Evolutionary conservation across 2,113 vertebrate species (phyloP).

Genomic region (Pelobates fuscus): DNA sequence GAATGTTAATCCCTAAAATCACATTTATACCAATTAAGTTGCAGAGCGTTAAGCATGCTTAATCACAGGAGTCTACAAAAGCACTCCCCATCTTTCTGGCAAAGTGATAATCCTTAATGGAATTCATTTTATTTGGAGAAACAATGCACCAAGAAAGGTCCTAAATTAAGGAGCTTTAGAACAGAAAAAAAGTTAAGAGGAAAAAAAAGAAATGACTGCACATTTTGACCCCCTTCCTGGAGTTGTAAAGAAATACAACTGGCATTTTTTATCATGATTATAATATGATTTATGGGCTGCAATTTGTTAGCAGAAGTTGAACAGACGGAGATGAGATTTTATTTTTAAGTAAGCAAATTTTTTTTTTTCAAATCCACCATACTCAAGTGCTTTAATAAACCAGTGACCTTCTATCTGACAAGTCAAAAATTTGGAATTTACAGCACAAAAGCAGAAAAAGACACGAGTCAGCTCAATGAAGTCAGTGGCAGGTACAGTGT

Average conservation of each 20-base stretch:
- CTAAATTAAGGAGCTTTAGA: conserved; percentile 57
- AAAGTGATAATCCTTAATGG: conserved; percentile 62
- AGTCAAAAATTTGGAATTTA: neutral
- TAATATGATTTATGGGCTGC: conserved; percentile 61
- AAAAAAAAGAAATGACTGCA: conserved; percentile 61
- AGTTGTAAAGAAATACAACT: conserved; percentile 54
- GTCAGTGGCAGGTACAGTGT: neutral
- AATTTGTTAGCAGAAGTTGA: conserved; percentile 56
- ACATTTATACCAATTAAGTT: conserved; percentile 67
- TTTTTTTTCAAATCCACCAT: conserved; percentile 61
- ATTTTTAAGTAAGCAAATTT: conserved; percentile 60
- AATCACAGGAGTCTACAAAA: conserved; percentile 57
- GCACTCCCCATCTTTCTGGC: conserved; percentile 43
- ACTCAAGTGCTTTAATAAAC: conserved; percentile 49
- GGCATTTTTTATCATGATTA: conserved; percentile 63
- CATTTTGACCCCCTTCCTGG: conserved; percentile 53
- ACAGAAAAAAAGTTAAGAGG: too few relatives aligned
- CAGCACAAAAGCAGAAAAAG: neutral
- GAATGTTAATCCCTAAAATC: conserved; percentile 79
- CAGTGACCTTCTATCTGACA: conserved; percentile 34
- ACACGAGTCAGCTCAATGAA: conserved; percentile 5
- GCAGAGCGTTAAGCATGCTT: conserved; percentile 65
- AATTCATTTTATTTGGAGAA: conserved; percentile 64
- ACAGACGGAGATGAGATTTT: conserved; percentile 59
- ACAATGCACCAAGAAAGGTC: conserved; percentile 52